These are phyloP conservation scores for Scolopax rusticola DNA, from an alignment of 2,797 vertebrate species.

Conservation along the genomic window DNA sequence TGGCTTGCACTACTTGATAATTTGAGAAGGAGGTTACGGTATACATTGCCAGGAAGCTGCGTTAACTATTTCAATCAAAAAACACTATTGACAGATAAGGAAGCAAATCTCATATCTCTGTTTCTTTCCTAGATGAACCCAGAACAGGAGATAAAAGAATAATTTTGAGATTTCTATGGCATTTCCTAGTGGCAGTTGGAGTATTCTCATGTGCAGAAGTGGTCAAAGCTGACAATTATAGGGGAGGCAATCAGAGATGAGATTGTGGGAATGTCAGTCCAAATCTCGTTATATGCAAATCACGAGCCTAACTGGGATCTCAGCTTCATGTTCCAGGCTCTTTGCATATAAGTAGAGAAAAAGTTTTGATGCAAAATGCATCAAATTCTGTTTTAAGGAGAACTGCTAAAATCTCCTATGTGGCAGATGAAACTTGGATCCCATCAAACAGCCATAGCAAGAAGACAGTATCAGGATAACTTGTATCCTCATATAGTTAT, in stretches of 20 bases:
- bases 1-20: neutral
- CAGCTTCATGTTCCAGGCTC: neutral
- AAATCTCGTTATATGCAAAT: neutral
- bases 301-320: neutral
- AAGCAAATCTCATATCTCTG: neutral
- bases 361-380: neutral
- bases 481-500: neutral
- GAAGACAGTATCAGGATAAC: neutral
- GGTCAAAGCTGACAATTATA: neutral
- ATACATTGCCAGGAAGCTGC: neutral
- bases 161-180: rapidly evolving
- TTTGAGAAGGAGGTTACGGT: neutral
- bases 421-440: neutral
- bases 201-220: neutral
- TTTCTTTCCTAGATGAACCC: neutral
- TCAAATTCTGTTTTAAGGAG: neutral
- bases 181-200: neutral
- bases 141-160: neutral
- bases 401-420: neutral
- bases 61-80: neutral
- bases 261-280: neutral
- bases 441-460: neutral
- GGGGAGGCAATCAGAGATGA: neutral
- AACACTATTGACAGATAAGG: neutral
- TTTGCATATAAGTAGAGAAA: neutral